phyloP scores from a whole-genome alignment of 2,888 invertebrate species.

The Morpho deidamia region DNA sequence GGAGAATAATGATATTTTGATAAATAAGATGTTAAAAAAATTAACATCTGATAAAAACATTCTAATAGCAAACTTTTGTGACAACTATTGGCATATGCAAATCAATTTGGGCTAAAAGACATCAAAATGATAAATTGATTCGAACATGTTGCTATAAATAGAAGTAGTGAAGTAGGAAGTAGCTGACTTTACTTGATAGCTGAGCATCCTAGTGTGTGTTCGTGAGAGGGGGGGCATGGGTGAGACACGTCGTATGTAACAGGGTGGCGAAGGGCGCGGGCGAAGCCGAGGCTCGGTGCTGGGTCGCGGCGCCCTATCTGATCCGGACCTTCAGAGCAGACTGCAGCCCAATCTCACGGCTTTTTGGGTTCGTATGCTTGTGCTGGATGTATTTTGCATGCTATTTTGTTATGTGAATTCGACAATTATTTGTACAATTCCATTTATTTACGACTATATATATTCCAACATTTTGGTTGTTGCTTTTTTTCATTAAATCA shows the following conservation, averaged over 20 bases:
- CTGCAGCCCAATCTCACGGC: slow-evolving; percentile 58
- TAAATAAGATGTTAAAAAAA: too few relatives aligned
- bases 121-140: not conserved
- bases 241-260: slow-evolving; percentile 43
- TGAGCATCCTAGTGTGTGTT: slow-evolving; percentile 30
- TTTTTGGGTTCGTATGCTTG: slow-evolving; percentile 60
- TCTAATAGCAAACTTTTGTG: too few relatives aligned
- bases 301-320: slow-evolving; percentile 63
- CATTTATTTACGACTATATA: too few relatives aligned
- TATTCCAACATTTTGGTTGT: too few relatives aligned
- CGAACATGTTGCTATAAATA: not conserved
- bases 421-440: too few relatives aligned
- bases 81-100: not conserved
- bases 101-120: not conserved
- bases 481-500: too few relatives aligned
- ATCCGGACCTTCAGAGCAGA: slow-evolving; percentile 62
- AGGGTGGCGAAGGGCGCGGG: slow-evolving; percentile 52
- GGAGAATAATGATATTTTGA: too few relatives aligned
- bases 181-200: not conserved
- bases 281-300: slow-evolving; percentile 41
- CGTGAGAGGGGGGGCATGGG: slow-evolving; percentile 25
- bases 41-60: too few relatives aligned
- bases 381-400: not conserved
- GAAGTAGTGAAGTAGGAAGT: not conserved
- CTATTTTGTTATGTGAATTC: too few relatives aligned